phyloP scores from a whole-genome alignment of 2,888 invertebrate species.

The Vesta saturnalis region DNA sequence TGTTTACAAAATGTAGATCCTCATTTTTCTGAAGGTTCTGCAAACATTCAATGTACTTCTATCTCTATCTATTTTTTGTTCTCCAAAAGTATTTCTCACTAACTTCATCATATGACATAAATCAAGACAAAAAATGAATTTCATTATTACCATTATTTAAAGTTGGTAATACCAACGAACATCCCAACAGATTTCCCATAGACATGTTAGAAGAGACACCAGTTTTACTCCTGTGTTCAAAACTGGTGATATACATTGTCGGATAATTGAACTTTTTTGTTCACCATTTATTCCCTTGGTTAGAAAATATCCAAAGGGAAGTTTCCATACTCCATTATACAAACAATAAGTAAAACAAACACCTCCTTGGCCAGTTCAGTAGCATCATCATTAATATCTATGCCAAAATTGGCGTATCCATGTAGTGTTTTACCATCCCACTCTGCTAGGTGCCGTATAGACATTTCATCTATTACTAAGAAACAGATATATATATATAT shows the following conservation, averaged over 20 bases:
- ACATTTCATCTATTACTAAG: conserved; percentile 51
- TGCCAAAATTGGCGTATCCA: conserved; percentile 48
- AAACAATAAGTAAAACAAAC: conserved; percentile 44
- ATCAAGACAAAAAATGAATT: background rate
- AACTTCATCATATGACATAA: background rate
- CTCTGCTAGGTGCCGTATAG: conserved; percentile 44
- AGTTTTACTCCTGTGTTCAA: background rate
- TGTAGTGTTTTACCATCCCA: conserved; percentile 42
- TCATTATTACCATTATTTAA: background rate
- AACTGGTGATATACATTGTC: background rate
- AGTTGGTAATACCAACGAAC: background rate
- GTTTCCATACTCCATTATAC: conserved; percentile 38
- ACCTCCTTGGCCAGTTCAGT: conserved; percentile 44
- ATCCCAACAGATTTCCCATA: background rate
- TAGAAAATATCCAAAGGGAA: conserved; percentile 47
- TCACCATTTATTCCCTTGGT: conserved; percentile 2
- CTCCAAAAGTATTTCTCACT: background rate
- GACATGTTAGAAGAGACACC: background rate
- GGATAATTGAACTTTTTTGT: background rate
- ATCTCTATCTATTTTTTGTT: background rate
- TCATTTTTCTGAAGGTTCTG: background rate
- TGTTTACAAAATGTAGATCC: background rate
- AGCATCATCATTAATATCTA: conserved; percentile 38
- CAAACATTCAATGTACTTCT: background rate
- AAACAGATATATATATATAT: conserved; percentile 42